These are phyloP conservation scores for Epinotia brunnichana DNA, from an alignment of 2,888 invertebrate genomes.

Conservation along the genomic window DNA sequence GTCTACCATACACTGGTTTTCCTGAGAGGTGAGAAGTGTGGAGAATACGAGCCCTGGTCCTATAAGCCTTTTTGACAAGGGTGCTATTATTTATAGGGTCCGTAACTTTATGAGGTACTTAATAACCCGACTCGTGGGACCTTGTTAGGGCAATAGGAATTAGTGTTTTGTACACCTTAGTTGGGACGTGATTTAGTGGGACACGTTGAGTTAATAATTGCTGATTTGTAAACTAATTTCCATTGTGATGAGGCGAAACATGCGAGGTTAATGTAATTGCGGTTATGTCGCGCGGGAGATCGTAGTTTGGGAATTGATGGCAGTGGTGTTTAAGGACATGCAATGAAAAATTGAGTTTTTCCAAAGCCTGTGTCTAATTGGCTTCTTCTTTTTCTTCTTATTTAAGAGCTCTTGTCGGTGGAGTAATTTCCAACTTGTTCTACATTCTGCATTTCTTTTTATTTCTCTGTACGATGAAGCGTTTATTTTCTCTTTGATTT, in stretches of 20 bases:
- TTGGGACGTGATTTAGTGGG: conserved; percentile 38
- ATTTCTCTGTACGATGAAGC: no score
- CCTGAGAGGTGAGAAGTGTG: neutral
- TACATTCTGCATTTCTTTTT: no score
- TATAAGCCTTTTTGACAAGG: conserved; percentile 71
- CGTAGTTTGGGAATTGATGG: no score
- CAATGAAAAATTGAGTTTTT: no score
- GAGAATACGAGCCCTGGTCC: conserved; percentile 17
- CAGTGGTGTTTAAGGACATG: no score
- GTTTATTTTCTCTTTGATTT: no score
- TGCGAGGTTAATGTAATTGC: neutral
- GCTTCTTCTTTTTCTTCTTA: no score
- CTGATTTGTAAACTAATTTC: conserved; percentile 28
- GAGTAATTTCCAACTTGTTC: no score
- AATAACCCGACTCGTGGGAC: conserved; percentile 52
- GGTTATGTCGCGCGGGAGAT: neutral
- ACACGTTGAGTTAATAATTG: conserved; percentile 35
- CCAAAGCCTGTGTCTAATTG: no score
- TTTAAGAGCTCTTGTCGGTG: no score
- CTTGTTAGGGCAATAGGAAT: conserved; percentile 41
- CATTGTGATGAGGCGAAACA: neutral
- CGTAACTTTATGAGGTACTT: conserved; percentile 56
- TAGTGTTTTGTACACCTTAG: conserved; percentile 43
- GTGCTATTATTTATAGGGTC: conserved; percentile 69
- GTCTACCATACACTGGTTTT: neutral